These are phyloP conservation scores for Cydia strobilella DNA, from an alignment of 1,140 invertebrate genomes.

Conservation along the genomic window DNA sequence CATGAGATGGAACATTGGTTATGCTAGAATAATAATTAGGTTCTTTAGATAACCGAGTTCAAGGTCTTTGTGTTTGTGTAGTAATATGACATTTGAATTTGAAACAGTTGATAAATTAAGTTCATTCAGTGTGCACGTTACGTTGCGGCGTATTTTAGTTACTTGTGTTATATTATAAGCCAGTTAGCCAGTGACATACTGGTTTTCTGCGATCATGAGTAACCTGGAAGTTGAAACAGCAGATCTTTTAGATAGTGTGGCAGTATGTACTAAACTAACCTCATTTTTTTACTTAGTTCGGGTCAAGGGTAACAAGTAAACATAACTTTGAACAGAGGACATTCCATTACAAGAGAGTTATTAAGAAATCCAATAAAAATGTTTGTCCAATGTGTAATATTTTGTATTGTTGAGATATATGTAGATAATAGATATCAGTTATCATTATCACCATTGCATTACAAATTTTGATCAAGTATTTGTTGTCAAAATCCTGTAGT, in stretches of 20 bases:
- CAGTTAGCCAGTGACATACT: neutral
- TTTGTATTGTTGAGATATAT: neutral
- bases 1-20: neutral
- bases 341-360: neutral
- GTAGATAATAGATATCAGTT: too few relatives aligned
- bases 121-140: neutral
- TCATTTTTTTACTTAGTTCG: conserved; percentile 12
- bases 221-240: conserved; percentile 52
- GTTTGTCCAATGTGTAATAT: neutral
- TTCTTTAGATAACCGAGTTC: conserved; percentile 28
- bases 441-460: too few relatives aligned
- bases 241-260: conserved; percentile 49
- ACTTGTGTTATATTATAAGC: neutral
- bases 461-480: too few relatives aligned
- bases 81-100: conserved; percentile 32
- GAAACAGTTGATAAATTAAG: conserved; percentile 12
- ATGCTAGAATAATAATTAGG: neutral
- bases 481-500: too few relatives aligned
- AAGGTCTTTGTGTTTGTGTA: neutral
- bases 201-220: conserved; percentile 46
- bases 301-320: conserved; percentile 18
- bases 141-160: neutral
- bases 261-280: neutral
- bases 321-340: conserved; percentile 22
- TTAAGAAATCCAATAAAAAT: neutral